Base-by-base conservation (phyloP, 1,140 invertebrate genomes). In the Pristionchus pacificus region DNA sequence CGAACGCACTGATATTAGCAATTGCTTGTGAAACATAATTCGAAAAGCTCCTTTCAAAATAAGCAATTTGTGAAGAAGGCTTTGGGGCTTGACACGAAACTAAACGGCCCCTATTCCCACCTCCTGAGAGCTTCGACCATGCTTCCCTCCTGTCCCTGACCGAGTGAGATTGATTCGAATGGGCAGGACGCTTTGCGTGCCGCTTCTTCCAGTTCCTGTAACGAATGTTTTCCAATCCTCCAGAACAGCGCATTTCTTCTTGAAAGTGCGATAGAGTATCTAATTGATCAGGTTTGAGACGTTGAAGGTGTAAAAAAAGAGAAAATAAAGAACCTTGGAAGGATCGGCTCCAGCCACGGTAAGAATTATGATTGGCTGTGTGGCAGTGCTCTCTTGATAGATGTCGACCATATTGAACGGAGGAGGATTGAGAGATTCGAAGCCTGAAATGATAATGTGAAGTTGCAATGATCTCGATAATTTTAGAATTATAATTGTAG, bases 281-380 rank as follows among this genome's bases (percentile, higher is more conserved):
- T n/a, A n/a, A n/a, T n/a, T n/a, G n/a, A n/a, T n/a, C n/a, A n/a
- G n/a, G n/a, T n/a, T n/a, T n/a, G n/a, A n/a, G n/a, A n/a, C n/a
- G n/a, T n/a, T n/a, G n/a, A n/a, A n/a, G n/a, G n/a, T n/a, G n/a
- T n/a, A n/a, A 49, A 49, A 49, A 0, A 90, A 90, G 29, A 91
- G 82, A 62, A 89, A 88, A 70, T 86, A 84, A 15, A 93, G 85
- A 81, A 93, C 91, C 64, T 88, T 88, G 1, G 90, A 90, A n/a
- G 92, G 92, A 87, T 94, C 92, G 65, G 89, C 88, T 65, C 91
- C 91, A 38, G 90, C 86, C 87, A 75, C 89, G 59, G 87, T 89
- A 29, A 93, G 87, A 49, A 94, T 87, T 14, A 94, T 84, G 67
- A 93, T 89, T 0, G 92, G 91, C 80, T 81, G 69, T 15, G 55